Evolutionary conservation across 2,888 invertebrate species (phyloP), one percentile per base, ranked within the genome.

Genomic region (Sphaerophoria rueppellii): DNA sequence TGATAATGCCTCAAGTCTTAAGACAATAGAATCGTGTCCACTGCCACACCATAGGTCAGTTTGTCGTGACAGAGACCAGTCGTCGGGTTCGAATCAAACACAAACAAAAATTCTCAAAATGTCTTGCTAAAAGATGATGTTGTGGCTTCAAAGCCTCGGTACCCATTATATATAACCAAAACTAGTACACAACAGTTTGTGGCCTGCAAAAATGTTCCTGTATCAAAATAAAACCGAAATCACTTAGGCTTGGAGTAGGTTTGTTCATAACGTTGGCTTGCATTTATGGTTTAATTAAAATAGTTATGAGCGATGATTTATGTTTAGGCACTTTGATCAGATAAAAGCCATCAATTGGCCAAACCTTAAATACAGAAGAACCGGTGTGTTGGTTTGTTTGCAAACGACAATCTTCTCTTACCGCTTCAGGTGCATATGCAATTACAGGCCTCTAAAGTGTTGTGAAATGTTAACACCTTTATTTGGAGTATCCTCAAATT

Each of bases 281-380:
- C 78, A 72, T 58, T 71, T 76, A 60, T 43, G 72, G 72, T 72
- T 24, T 76, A 76, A 76, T 82, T 81, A 75, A 81, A 81, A 71
- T 60, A 46, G 58, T 67, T 72, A 58, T 55, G 67, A 70, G 24
- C 24, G 65, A 65, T 67, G 81, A 76, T 76, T 76, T 67, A 81
- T 76, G 65, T 24, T 54, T 54, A 65, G 58, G 52, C 16, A 46
- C 75, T 67, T 81, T n/a, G 16, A 80, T 74, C 55, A 7, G 74
- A 80, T 80, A 61, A 24, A 55, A 50, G 52, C 48, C 16, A 67
- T 54, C 54, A 9, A 32, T 48, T 50, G 40, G 67, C 72, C 72
- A 72, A 76, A 34, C 76, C 72, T 60, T 43, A 11, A 55, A 55
- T 48, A 61, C 67, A 65, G 57, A 24, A 24, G 24, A 24, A 24